Evolutionary conservation across 2,888 invertebrate species (phyloP).

Genomic region (Opisthograptis luteolata): DNA sequence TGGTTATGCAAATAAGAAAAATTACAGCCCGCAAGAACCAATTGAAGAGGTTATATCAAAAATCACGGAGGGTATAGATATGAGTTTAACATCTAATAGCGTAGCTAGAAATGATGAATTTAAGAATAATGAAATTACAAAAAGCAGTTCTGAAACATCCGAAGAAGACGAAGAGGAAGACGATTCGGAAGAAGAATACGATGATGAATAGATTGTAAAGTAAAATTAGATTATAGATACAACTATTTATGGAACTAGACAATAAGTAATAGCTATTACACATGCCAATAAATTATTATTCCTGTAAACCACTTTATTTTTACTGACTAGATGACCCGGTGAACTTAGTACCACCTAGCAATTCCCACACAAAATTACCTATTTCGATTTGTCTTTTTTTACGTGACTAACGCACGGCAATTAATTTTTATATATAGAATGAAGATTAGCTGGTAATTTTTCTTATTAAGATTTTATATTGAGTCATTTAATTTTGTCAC

Average conservation of each 20-base stretch:
- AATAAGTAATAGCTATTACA: slow-evolving; percentile 7
- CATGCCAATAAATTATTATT: slow-evolving; percentile 25
- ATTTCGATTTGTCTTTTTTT: too few species aligned
- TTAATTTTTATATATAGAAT: too few species aligned
- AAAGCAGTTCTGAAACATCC: slow-evolving; percentile 44
- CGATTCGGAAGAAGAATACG: slow-evolving; percentile 25
- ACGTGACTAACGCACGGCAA: too few species aligned
- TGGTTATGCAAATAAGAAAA: slow-evolving; percentile 54
- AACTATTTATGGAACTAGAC: slow-evolving; percentile 28
- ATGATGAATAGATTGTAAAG: slow-evolving; percentile 24
- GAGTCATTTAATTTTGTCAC: background rate
- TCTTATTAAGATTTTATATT: too few species aligned
- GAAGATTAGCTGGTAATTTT: background rate
- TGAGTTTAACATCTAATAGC: background rate
- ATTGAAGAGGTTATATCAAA: slow-evolving; percentile 1
- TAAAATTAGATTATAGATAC: background rate
- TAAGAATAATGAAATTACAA: slow-evolving; percentile 29
- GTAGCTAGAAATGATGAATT: slow-evolving; percentile 17
- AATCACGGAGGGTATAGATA: slow-evolving; percentile 5
- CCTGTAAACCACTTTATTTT: background rate
- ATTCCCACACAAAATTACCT: too few species aligned
- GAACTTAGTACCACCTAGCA: too few species aligned
- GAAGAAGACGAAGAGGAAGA: slow-evolving; percentile 49
- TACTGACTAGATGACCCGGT: too few species aligned
- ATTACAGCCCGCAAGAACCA: slow-evolving; percentile 40